Conservation (phyloP, 2,888 invertebrate species). For the Hemicrepidius hirtus region DNA sequence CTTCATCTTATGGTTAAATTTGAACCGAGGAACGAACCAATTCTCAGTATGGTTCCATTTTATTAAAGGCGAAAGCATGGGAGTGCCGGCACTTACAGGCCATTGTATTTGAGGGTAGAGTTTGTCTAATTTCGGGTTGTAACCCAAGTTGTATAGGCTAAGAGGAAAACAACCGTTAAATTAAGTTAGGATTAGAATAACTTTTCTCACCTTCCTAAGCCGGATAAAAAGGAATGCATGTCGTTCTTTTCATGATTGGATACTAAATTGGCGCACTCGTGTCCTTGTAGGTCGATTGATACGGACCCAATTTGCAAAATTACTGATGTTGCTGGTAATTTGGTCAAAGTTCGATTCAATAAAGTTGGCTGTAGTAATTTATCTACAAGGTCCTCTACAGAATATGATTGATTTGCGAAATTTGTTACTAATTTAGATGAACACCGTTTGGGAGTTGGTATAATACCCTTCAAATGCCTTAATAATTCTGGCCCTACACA, state of each 20-base stretch:
- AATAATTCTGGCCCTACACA: conserved; percentile 59
- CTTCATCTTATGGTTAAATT: conserved; percentile 78
- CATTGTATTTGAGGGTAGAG: conserved; percentile 85
- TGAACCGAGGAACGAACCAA: conserved; percentile 83
- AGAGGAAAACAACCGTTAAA: conserved; percentile 18
- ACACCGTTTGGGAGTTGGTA: conserved; percentile 79
- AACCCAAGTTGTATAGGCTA: conserved; percentile 85
- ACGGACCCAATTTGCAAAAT: conserved; percentile 12
- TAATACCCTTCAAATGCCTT: conserved; percentile 78
- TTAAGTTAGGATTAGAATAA: background rate
- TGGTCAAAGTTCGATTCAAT: conserved; percentile 8
- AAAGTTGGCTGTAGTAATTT: conserved; percentile 31
- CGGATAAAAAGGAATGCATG: background rate
- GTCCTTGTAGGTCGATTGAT: background rate
- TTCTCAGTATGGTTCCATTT: conserved; percentile 91
- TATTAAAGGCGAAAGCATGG: conserved; percentile 88
- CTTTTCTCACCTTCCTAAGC: conserved; percentile 10
- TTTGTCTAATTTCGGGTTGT: conserved; percentile 83
- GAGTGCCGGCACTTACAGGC: conserved; percentile 91
- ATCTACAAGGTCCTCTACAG: conserved; percentile 74
- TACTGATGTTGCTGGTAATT: background rate
- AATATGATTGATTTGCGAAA: conserved; percentile 73
- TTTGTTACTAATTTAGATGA: conserved; percentile 72
- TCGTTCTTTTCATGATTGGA: background rate
- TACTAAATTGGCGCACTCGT: background rate